phyloP scores from a whole-genome alignment of 2,888 invertebrate species.

The Dorcus parallelipipedus region DNA sequence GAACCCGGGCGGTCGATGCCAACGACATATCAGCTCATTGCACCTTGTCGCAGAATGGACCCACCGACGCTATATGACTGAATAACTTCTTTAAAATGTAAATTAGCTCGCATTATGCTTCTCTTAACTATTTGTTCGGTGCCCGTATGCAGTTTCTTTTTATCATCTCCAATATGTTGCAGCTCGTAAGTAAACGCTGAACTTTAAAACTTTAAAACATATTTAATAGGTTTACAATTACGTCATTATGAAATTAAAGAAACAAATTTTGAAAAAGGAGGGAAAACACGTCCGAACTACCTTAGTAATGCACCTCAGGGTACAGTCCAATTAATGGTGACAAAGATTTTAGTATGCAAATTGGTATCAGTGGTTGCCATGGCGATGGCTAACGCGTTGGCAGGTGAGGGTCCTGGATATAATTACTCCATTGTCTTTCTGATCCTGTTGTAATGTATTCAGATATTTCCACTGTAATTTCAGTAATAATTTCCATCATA shows the following conservation, averaged over 20 bases:
- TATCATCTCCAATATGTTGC: not conserved
- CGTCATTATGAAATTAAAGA: too few species aligned
- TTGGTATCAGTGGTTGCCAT: constrained; percentile 39
- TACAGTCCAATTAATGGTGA: constrained; percentile 38
- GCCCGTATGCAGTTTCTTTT: constrained; percentile 2
- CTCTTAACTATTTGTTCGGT: constrained; percentile 30
- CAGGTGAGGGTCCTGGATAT: constrained; percentile 39
- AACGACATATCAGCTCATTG: constrained; percentile 33
- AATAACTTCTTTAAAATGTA: constrained; percentile 44
- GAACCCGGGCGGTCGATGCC: constrained; percentile 17
- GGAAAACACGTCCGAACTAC: not conserved
- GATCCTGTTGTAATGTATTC: constrained; percentile 14
- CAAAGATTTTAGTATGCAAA: constrained; percentile 44
- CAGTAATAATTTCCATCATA: constrained; percentile 18
- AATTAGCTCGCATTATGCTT: constrained; percentile 40
- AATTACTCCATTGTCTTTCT: constrained; percentile 45
- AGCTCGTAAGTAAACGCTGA: too few species aligned
- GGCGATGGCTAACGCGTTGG: constrained; percentile 32
- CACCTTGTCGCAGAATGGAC: constrained; percentile 32
- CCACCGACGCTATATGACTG: constrained; percentile 32
- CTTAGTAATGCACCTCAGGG: constrained; percentile 26
- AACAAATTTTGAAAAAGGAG: not conserved
- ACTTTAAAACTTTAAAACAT: too few species aligned
- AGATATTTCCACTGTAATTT: constrained; percentile 23
- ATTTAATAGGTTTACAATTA: too few species aligned